Evolutionary conservation across 92 coral and sea anemone species (phyloP), one percentile per base, ranked within the genome.

Genomic region (Actinostola sp.): DNA sequence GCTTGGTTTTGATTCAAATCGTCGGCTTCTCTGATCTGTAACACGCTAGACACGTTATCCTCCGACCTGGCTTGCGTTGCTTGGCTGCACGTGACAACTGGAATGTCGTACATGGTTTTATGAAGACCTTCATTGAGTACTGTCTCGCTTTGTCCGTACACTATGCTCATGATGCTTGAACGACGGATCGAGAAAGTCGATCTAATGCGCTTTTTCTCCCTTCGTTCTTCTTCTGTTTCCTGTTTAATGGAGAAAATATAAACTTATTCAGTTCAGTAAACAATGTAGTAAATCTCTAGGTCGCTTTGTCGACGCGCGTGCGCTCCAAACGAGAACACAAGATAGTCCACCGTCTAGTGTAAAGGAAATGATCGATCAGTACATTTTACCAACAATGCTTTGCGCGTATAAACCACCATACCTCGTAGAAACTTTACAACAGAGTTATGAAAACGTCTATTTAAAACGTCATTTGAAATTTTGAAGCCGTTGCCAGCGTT

Each of bases 181-280:
- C 89, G 88, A 36, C 86, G 86, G 51, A 90, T 57, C n/a, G 97
- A 79, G 75, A 75, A 87, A 0, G 84, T 44, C 0, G 88, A 83
- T 8, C 75, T 76, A 1, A 69, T 39, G 14, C 72, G 66, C 51
- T 76, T 77, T 43, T 89, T 77, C 50, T 52, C 44, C 31, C 26
- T 45, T 33, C 75, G 69, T 12, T 71, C 55, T 66, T 78, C 84
- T 26, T 82, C 88, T n/a, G 74, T 71, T 34, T 90, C 96, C 81
- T 75, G 80, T 17, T 31, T n/a, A 14, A 39, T 39, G 14, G 14
- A 39, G 45, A 39, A 7, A 39, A 39, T 39, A 39, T 8, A 63
- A 3, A 32, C 26, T 53, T 17, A 53, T 4, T 5, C 17, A 26
- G 9, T 5, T 53, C 10, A n/a, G 10, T 26, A 53, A 53, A 7